These are phyloP conservation scores for Lanius ludovicianus DNA, from an alignment of 2,113 vertebrate species.

Conservation along the genomic window DNA sequence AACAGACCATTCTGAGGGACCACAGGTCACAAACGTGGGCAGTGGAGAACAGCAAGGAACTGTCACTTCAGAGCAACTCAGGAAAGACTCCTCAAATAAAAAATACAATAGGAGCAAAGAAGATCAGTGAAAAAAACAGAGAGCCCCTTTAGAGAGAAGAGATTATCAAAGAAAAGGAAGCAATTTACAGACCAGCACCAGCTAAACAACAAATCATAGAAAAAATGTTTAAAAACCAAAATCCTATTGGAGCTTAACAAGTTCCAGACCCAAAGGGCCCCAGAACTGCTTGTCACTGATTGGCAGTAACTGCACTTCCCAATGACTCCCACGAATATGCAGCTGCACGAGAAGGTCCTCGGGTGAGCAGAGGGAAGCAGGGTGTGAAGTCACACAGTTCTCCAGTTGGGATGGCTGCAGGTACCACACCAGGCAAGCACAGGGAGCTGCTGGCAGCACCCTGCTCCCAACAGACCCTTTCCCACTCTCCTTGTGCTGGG, in stretches of 20 bases:
- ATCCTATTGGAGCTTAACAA: neutral
- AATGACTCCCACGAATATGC: rapidly evolving
- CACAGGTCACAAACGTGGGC: neutral
- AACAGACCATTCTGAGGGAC: neutral
- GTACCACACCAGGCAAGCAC: rapidly evolving
- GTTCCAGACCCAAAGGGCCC: neutral
- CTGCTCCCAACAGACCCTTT: neutral
- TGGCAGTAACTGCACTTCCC: rapidly evolving
- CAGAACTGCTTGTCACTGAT: neutral
- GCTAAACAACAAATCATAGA: neutral
- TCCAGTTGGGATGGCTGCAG: neutral
- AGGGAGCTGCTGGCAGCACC: neutral
- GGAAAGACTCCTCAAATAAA: neutral
- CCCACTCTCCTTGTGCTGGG: rapidly evolving
- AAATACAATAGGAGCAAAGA: neutral
- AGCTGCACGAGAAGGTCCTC: neutral
- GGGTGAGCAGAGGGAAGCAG: neutral
- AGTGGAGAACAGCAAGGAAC: neutral
- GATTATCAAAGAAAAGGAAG: neutral
- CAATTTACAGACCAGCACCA: neutral
- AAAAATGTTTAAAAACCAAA: neutral
- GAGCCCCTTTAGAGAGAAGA: neutral
- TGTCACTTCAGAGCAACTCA: rapidly evolving
- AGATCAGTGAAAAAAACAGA: neutral
- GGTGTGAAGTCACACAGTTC: rapidly evolving